These are phyloP conservation scores for Mythimna vitellina DNA, from an alignment of 2,888 invertebrate species.

Conservation along the genomic window DNA sequence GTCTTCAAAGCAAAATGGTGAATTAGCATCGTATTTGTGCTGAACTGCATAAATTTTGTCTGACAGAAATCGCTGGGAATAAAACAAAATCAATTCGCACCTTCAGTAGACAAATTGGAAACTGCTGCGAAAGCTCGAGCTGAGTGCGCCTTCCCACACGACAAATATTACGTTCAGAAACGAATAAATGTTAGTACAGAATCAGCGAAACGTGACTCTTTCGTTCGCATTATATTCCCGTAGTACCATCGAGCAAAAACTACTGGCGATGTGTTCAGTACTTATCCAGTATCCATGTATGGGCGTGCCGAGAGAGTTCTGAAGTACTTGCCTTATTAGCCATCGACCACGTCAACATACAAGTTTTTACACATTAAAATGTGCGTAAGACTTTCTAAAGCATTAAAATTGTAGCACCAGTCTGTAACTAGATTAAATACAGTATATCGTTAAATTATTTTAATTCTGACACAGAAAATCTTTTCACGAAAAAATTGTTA, in stretches of 20 bases:
- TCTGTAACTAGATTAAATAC: slow-evolving; percentile 31
- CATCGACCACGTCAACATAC: slow-evolving; percentile 57
- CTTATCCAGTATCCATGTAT: slow-evolving; percentile 52
- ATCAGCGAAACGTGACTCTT: slow-evolving; percentile 43
- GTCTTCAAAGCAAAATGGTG: not conserved
- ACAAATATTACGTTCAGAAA: slow-evolving; percentile 29
- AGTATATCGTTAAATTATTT: slow-evolving; percentile 39
- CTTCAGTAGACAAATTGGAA: slow-evolving; percentile 2
- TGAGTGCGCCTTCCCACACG: not conserved
- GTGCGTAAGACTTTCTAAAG: slow-evolving; percentile 68
- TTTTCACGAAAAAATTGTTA: slow-evolving; percentile 21
- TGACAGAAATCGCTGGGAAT: no score
- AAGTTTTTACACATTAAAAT: slow-evolving; percentile 63
- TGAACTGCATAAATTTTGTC: no score
- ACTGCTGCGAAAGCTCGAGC: slow-evolving; percentile 4
- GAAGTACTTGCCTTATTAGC: slow-evolving; percentile 61
- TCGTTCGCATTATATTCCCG: slow-evolving; percentile 24
- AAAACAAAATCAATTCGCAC: slow-evolving; percentile 6
- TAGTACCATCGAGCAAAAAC: slow-evolving; percentile 55
- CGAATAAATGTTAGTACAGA: slow-evolving; percentile 39
- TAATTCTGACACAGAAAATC: slow-evolving; percentile 26
- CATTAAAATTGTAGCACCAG: slow-evolving; percentile 55
- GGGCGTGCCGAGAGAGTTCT: slow-evolving; percentile 65
- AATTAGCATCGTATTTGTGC: no score
- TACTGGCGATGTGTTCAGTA: slow-evolving; percentile 45